These are phyloP conservation scores for Elaphurus davidianus DNA, from an alignment of 2,113 vertebrate genomes.

Conservation along the genomic window DNA sequence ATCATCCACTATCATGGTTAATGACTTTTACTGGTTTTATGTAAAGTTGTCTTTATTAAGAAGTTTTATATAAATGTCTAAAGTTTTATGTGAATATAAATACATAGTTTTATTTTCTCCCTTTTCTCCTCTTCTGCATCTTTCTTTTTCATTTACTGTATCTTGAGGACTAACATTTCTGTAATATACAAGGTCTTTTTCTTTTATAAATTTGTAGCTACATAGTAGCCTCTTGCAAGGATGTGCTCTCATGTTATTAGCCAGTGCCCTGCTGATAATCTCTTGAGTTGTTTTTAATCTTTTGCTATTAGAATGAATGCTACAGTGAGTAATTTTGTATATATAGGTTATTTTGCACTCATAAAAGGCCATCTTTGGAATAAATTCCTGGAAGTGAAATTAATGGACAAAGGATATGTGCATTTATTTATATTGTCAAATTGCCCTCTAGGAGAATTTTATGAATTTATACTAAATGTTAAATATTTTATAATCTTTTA, in stretches of 20 bases:
- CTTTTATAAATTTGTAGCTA: neutral
- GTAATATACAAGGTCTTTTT: neutral
- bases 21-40: neutral
- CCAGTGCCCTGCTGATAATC: neutral
- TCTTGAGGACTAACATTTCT: neutral
- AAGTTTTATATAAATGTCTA: neutral
- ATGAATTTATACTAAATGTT: neutral
- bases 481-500: neutral
- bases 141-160: neutral
- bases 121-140: neutral
- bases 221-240: neutral
- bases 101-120: neutral
- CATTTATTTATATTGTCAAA: neutral
- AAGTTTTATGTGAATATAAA: neutral
- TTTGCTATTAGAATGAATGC: neutral
- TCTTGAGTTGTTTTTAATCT: neutral
- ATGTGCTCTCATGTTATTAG: neutral
- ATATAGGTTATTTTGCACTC: neutral
- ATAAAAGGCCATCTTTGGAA: neutral
- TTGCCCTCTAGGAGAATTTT: neutral
- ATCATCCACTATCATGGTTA: neutral
- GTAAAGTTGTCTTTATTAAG: neutral
- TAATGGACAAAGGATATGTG: neutral
- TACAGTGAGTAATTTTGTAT: neutral
- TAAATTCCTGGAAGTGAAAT: neutral